Evolutionary conservation across 2,797 vertebrate species (phyloP), one percentile per base, ranked within the genome.

Genomic region (Sebastes umbrosus): DNA sequence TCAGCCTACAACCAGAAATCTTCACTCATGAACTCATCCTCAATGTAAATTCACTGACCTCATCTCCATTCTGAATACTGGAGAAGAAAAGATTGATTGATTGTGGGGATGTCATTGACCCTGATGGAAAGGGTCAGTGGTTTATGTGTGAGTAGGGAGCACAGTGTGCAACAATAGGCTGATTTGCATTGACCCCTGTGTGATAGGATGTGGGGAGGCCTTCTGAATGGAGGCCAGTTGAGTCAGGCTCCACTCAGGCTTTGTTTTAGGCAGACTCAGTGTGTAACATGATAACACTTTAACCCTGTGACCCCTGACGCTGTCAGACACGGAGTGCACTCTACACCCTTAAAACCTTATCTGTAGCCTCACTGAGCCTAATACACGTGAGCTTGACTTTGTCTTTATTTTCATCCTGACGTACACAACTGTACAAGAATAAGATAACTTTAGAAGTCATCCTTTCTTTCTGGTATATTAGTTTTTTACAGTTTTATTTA

Each of bases 181-280:
- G 63, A 73, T 86, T 86, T 82, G 81, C 79, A 75, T 83, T 11
- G 55, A 78, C 66, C 29, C 43, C 57, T n/a, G 16, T 70, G 58
- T 85, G 75, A 32, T 64, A 12, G 55, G 54, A 34, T 74, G 67
- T n/a, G 43, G 60, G 36, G 65, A 36, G 46, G 54, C 64, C 52
- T 18, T 73, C 16, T 80, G 87, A 80, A 69, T 55, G 22, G 43
- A 75, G 64, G 27, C 64, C 65, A 36, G 14, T 25, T 73, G 58
- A 87, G 75, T 75, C 54, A 6, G 50, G 20, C 60, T 73, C 65
- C 65, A 54, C 75, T 82, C 65, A 90, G 84, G 60, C 57, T 83
- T 83, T 86, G 83, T 87, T 73, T 76, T 24, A 31, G 7, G 5
- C 59, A 12, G n/a, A 64, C 9, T 59, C 24, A 6, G 25, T 46